These are phyloP conservation scores for Otolemur garnettii DNA, from an alignment of 2,113 vertebrate genomes.

Conservation along the genomic window DNA sequence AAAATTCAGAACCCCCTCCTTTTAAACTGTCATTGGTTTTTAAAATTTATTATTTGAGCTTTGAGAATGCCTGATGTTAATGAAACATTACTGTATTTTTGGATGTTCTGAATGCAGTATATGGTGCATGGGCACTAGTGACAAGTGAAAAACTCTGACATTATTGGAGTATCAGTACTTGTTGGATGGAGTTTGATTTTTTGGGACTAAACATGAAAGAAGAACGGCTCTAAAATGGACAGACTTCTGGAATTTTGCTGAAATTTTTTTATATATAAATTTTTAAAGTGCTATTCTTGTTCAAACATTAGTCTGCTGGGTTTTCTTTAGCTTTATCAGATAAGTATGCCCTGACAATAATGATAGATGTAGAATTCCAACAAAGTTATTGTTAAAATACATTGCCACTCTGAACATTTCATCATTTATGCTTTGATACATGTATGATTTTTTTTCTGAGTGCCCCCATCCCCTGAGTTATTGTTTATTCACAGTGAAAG, in stretches of 20 bases:
- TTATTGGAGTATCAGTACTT: background rate
- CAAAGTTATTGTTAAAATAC: background rate
- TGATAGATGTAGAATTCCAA: background rate
- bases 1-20: background rate
- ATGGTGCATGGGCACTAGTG: background rate
- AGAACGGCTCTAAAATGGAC: background rate
- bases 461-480: background rate
- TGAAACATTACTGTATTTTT: background rate
- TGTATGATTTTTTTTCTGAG: background rate
- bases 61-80: constrained; percentile 19
- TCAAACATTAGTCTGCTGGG: background rate
- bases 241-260: constrained; percentile 6
- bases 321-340: background rate
- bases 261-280: background rate
- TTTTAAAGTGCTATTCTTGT: background rate
- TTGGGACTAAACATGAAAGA: constrained; percentile 11
- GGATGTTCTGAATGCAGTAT: background rate
- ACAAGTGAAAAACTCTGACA: background rate
- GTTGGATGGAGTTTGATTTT: background rate
- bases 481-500: constrained; percentile 14
- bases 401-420: background rate
- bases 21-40: background rate
- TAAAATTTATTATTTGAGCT: background rate
- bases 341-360: background rate
- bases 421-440: background rate